Evolutionary conservation across 2,113 vertebrate species (phyloP).

Genomic region (Antigone vipio): DNA sequence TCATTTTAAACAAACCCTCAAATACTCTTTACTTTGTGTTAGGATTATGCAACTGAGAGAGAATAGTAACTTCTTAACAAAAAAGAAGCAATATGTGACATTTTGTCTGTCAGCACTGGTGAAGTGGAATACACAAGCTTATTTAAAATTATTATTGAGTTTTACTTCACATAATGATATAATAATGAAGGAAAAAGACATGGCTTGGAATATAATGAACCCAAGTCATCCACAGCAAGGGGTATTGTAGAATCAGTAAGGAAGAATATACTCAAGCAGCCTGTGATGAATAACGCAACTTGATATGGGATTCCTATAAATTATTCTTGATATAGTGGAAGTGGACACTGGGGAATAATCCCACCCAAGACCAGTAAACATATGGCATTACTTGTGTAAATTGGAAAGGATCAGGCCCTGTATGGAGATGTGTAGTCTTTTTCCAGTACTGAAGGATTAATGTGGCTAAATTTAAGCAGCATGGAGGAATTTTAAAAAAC

Average conservation of each 20-base stretch:
- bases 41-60: conserved; percentile 62
- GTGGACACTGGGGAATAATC: neutral
- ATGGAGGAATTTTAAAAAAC: neutral
- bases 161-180: neutral
- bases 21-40: conserved; percentile 72
- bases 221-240: neutral
- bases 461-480: neutral
- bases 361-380: neutral
- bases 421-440: neutral
- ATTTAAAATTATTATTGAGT: conserved; percentile 17
- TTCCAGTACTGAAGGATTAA: neutral
- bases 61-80: conserved; percentile 51
- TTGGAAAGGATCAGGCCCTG: neutral
- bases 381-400: neutral
- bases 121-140: conserved; percentile 68
- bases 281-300: neutral
- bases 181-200: conserved; percentile 12
- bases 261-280: neutral
- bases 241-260: neutral
- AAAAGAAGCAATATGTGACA: conserved; percentile 59
- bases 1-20: conserved; percentile 68
- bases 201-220: neutral
- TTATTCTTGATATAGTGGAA: neutral
- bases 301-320: neutral
- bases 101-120: conserved; percentile 70